Conservation (phyloP, 1,140 invertebrate genomes). For the Aleiodes sp. region DNA sequence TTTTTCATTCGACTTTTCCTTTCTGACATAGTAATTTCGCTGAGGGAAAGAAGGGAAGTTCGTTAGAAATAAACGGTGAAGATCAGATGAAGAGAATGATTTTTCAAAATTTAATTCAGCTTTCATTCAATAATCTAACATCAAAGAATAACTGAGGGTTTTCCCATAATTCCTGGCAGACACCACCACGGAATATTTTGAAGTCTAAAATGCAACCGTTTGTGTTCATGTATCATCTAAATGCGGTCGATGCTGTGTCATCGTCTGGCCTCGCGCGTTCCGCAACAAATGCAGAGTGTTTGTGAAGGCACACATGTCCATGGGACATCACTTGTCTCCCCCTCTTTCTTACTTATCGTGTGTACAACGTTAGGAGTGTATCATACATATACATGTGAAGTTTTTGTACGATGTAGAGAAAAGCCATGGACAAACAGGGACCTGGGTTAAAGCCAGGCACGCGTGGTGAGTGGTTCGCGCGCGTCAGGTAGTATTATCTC, state of each 20-base stretch:
- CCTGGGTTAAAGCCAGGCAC: background rate
- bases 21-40: background rate
- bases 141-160: too few relatives aligned
- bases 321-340: conserved; percentile 7
- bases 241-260: conserved; percentile 45
- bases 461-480: background rate
- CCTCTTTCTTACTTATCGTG: background rate
- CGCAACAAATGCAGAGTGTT: conserved; percentile 19
- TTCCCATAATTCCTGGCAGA: too few relatives aligned
- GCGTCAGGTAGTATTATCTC: conserved; percentile 30
- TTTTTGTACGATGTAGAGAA: too few relatives aligned
- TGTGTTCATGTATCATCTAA: conserved; percentile 40
- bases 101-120: too few relatives aligned
- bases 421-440: too few relatives aligned
- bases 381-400: too few relatives aligned
- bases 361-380: too few relatives aligned
- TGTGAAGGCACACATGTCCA: conserved; percentile 16
- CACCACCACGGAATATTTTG: too few relatives aligned
- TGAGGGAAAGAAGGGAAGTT: too few relatives aligned
- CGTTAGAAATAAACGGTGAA: too few relatives aligned
- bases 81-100: too few relatives aligned
- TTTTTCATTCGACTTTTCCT: background rate
- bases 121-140: too few relatives aligned
- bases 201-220: background rate
- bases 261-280: conserved; percentile 45